Base-by-base conservation (phyloP, 2,888 invertebrate genomes). In the Pardosa pseudoannulata region DNA sequence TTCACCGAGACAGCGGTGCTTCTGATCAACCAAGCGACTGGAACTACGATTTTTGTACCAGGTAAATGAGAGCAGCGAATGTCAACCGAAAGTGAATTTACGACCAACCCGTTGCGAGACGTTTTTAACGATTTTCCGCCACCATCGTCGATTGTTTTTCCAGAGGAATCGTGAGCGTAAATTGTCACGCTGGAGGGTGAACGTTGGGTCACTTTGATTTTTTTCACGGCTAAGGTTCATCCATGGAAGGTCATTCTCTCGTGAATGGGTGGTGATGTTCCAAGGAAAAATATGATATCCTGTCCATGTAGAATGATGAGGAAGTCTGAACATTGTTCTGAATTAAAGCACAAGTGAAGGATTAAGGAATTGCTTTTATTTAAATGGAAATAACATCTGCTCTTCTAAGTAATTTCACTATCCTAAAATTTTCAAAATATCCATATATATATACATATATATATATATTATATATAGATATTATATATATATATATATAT, bases 41-140 rank as follows among this genome's bases (percentile, higher is more conserved):
- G 72, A 73, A 78, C 67, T 41, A 16, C 83, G 83, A 83, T 83
- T 83, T 83, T 83, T 83, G 83, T 83, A 83, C 83, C 83, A 78
- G 83, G 78, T 83, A 83, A 83, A 83, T 83, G 83, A 73, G 83
- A 83, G 78, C 83, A 83, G 83, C 50, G 36, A 29, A 50, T 78
- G 83, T 83, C 83, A 83, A 67, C 27, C 31, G 67, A 67, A 41
- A 65, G 78, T 56, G 78, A 83, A 83, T 83, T 83, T 83, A 83
- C 73, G 83, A 31, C 50, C 64, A 23, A 23, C 31, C 65, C 50
- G 72, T 83, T 83, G 83, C 83, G 78, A 64, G 83, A 83, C 72
- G 46, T 32, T 71, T 83, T 83, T 83, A 83, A 78, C 67, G 72
- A 73, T 83, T 78, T 83, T 73, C 82, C 82, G 82, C 81, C 81